Conservation (phyloP, 2,797 vertebrate species). For the Nyctibius grandis region DNA sequence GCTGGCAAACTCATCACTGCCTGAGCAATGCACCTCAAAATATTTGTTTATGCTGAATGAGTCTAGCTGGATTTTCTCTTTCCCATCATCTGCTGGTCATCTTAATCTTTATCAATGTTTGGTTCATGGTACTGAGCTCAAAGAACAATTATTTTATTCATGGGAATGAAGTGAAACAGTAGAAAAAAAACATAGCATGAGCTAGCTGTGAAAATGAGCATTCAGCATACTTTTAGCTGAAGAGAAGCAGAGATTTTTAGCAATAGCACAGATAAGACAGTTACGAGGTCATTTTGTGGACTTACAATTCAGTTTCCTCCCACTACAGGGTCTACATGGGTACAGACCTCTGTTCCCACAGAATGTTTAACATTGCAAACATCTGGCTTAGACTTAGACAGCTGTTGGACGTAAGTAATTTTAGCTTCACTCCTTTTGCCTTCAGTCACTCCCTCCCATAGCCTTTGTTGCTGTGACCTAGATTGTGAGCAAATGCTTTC, state of each 20-base stretch:
- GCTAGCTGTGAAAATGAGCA: background rate
- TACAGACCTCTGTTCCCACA: background rate
- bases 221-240: background rate
- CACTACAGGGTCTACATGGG: background rate
- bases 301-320: background rate
- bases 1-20: conserved; percentile 37
- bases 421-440: conserved; percentile 7
- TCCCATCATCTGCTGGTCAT: background rate
- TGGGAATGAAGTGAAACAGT: background rate
- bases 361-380: background rate
- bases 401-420: conserved; percentile 24
- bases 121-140: background rate
- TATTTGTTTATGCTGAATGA: conserved; percentile 7
- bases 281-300: background rate
- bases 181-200: background rate
- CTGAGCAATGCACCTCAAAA: conserved; percentile 14
- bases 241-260: background rate
- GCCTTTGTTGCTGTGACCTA: conserved; percentile 54
- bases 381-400: background rate
- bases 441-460: background rate
- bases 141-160: background rate
- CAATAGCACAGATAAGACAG: background rate
- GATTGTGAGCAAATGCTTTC: conserved; percentile 52
- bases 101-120: background rate
- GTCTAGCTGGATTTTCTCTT: conserved; percentile 29